Evolutionary conservation across 1,140 invertebrate species (phyloP), one percentile per base, ranked within the genome.

Genomic region (Heliconius himera): DNA sequence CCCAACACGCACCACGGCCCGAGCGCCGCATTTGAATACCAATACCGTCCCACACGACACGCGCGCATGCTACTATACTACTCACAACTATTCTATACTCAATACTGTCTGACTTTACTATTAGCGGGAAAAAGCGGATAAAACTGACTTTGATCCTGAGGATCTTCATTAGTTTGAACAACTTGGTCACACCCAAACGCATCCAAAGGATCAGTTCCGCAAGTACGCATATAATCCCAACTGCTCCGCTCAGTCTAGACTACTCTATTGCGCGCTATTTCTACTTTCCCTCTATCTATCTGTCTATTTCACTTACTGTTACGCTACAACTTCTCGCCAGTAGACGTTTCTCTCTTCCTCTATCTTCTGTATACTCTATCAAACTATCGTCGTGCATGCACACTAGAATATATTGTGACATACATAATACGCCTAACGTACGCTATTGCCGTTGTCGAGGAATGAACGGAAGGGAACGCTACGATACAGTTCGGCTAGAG

Each of bases 1-100:
- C 86, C 85, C 83, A 80, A 88, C 90, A 92, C 88, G 88, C 90
- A 91, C 91, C 83, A 92, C 79, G 91, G 92, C 91, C 90, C 91
- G 91, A 93, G 90, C 91, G 92, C 93, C 93, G 95, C 96, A 96
- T 96, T 96, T 96, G 96, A 96, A 96, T 96, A 96, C 96, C 96
- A 96, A 96, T 96, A 96, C 95, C 91, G 89, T 89, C 85, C 87
- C 84, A 93, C 91, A 92, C 89, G 84, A 93, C 92, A 92, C 91
- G 91, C 92, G 91, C 90, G 92, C 92, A 93, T 93, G 92, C 89
- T 92, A 92, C 88, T 89, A 84, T 90, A 91, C 88, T 89, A 91
- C 91, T 93, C 90, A 93, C 91, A 91, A 90, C 88, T 90, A 94
- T 91, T 90, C 88, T 90, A 88, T 93, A 93, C 93, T 92, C 89